phyloP scores from a whole-genome alignment of 2,888 invertebrate genomes.

The Halictus ligatus region DNA sequence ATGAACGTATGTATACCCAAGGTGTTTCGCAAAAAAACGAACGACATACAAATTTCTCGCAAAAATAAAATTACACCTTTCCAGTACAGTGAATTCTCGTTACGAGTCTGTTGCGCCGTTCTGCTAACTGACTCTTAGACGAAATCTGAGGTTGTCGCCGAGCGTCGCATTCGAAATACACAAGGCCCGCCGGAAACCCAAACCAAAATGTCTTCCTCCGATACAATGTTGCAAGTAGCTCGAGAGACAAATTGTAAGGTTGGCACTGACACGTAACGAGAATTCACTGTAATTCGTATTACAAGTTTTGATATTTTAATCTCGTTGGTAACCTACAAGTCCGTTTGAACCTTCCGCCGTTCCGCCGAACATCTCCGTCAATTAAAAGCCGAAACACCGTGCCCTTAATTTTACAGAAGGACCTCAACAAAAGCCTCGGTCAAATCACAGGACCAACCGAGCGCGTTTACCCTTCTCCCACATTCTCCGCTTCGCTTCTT shows the following conservation, averaged over 20 bases:
- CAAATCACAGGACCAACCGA: not conserved
- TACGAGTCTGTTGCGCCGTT: too few relatives aligned
- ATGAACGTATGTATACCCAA: too few relatives aligned
- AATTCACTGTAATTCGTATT: not conserved
- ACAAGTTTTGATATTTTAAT: not conserved
- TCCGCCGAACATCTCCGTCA: not conserved
- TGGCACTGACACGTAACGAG: too few relatives aligned
- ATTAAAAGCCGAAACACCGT: not conserved
- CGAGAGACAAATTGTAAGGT: too few relatives aligned
- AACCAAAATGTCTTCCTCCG: too few relatives aligned
- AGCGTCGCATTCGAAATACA: too few relatives aligned
- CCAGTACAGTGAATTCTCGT: too few relatives aligned
- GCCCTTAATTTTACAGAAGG: not conserved
- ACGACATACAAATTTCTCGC: not conserved
- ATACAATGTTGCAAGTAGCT: too few relatives aligned
- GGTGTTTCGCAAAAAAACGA: too few relatives aligned
- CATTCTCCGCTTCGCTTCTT: conserved; percentile 42
- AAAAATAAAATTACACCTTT: not conserved
- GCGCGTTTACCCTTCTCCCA: conserved; percentile 1
- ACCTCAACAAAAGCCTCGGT: not conserved
- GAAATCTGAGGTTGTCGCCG: too few relatives aligned
- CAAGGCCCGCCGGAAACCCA: too few relatives aligned
- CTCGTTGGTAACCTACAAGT: not conserved
- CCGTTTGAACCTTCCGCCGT: not conserved
- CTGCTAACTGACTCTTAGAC: too few relatives aligned